Evolutionary conservation across 1,140 invertebrate genomes (phyloP), one percentile per base, ranked within the genome.

Genomic region (Leguminivora glycinivorella): DNA sequence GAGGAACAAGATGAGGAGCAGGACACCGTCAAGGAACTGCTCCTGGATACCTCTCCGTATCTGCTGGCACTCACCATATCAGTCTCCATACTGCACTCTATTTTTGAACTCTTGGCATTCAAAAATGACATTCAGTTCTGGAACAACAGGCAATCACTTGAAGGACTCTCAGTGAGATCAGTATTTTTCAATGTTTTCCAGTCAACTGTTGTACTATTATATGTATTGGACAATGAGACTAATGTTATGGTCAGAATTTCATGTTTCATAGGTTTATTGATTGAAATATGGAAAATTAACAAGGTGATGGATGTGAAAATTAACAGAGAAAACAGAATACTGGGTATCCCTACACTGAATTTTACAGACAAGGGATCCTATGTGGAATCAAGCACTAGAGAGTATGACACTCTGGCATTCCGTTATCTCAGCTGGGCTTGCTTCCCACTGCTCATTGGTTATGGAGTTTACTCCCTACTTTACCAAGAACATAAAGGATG

Each of bases 111-210:
- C 79, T 93, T 99, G 31, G 99, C 99, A 67, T 99, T 99, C 89
- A 99, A 99, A 93, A 99, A 99, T 93, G 98, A 99, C 92, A 99
- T 99, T 83, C 99, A 99, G 92, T 99, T 99, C 87, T 99, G 99
- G 99, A 98, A 98, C 74, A 98, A 99, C 82, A 94, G 98, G 40
- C 98, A 99, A 87, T 98, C 98, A 4, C 92, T 99, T 29, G 99
- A 99, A 93, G 99, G 99, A 56, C 92, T 99, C 6, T 99, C 98
- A 0, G 98, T 99, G 9, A 94, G 98, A 72, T 99, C 98, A 0
- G 98, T 99, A n/a, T 99, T 99, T 89, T 99, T 99, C 91, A 98
- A 98, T 83, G 98, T 99, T 0, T 99, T 99, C 87, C 98, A 99
- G 86, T 98, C 98, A 0, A 83, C 98, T 1, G 95, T 99, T 74